Evolutionary conservation across 2,797 vertebrate genomes (phyloP).

Genomic region (Heteromormyrus szaboi): DNA sequence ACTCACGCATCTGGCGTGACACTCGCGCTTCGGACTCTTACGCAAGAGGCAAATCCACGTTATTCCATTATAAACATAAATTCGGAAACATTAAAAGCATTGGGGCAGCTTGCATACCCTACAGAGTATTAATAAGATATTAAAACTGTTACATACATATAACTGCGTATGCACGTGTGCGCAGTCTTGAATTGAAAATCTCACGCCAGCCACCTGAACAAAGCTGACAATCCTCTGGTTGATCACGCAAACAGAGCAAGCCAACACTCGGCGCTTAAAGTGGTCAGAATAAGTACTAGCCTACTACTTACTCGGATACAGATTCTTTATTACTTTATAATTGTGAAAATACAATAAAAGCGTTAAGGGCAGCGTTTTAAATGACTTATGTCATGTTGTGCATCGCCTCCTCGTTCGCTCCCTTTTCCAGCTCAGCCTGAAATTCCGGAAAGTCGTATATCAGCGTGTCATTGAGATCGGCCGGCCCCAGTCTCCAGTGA

Average conservation of each 20-base stretch:
- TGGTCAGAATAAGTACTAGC: background rate
- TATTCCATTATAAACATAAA: background rate
- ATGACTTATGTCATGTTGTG: background rate
- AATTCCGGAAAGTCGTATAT: slow-evolving; percentile 22
- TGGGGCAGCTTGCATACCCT: background rate
- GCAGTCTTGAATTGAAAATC: background rate
- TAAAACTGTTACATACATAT: background rate
- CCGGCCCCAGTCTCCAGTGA: slow-evolving; percentile 41
- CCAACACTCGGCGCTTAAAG: background rate
- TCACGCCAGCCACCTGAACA: background rate
- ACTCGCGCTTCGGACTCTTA: background rate
- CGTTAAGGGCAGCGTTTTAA: background rate
- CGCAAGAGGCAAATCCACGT: background rate
- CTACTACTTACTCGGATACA: background rate
- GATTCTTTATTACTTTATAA: background rate
- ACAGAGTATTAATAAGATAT: background rate
- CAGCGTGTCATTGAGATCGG: slow-evolving; percentile 39
- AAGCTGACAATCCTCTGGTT: background rate
- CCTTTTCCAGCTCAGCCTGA: background rate
- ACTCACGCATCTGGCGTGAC: background rate
- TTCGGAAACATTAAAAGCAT: background rate
- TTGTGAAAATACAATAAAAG: background rate
- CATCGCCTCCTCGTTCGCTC: background rate
- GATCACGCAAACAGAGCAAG: background rate
- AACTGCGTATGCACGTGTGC: background rate